Base-by-base conservation (phyloP, 1,140 invertebrate genomes). In the Cyclina sinensis region DNA sequence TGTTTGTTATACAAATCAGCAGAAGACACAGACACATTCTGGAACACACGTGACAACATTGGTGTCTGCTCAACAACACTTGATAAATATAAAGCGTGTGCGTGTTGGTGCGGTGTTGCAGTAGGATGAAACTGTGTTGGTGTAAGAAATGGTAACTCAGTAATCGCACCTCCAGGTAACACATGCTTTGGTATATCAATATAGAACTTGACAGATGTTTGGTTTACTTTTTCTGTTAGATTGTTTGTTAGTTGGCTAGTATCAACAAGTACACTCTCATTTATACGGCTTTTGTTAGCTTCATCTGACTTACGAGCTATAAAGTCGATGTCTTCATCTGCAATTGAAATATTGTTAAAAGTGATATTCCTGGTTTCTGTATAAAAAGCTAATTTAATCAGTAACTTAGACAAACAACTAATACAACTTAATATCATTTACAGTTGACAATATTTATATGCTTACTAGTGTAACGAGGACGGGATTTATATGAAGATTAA, bases 221-320 rank as follows among this genome's bases (percentile, higher is more conserved):
- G 74, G 1, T 78, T 16, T 24, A 51, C 14, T 18, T 16, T 30
- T 14, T 46, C 46, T 78, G 46, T 51, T 54, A 78, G 5, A 78
- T 51, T 78, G 39, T 54, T 43, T 78, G 74, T 78, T 78, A 78
- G 74, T 32, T 78, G 39, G 12, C 54, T 78, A 57, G 21, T 54
- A 12, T 78, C 48, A 35, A 32, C 54, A 16, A 78, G 18, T 78
- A 78, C 74, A 11, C 32, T 48, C 14, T 46, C 9, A 21, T 76
- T 76, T n/a, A 30, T 32, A 18, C 24, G 1, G 24, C 27, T 30
- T 16, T 0, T 18, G 48, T 78, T 78, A 57, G 5, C 46, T 32
- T 35, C 46, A 3, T n/a, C 48, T 24, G 73, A 86, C 84, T 86
- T 86, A 86, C 84, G 68, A 37, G 70, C 16, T 43, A 86, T 86